Base-by-base conservation (phyloP, 2,888 invertebrate genomes). In the Leucophenga montana region DNA sequence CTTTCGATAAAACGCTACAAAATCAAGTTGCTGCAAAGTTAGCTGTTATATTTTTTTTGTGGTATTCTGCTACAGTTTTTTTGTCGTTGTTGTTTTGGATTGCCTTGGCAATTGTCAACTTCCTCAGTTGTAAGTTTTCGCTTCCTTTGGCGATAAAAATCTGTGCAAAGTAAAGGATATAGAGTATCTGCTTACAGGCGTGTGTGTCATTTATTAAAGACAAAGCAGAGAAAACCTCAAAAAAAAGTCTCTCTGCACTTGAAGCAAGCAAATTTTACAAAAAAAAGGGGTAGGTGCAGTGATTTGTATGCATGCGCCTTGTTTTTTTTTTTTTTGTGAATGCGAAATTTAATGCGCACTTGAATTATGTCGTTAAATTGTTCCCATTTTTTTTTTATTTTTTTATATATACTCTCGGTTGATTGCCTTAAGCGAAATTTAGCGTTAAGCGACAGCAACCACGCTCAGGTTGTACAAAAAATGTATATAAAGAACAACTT, bases 121-220 rank as follows among this genome's bases (percentile, higher is more conserved):
- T 85, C 85, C 85, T 84, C 83, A 85, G 81, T 85, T 85, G 85
- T 85, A 85, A 82, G 85, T 84, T 85, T 85, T 85, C 85, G 82
- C 82, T 83, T 82, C 83, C 82, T 81, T 72, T 69, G 62, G 62
- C 57, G 85, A 82, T 84, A 76, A 71, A 81, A 84, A 85, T 85
- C 85, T 77, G 76, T 72, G 80, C 79, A 72, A 67, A 65, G 70
- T 48, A 82, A 79, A 85, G 85, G 85, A 85, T 85, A 85, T 85
- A 78, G 67, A 78, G 82, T 82, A 82, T 85, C 85, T 80, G 78
- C 83, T 85, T 85, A 77, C 85, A 76, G 66, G 57, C n/a, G 22
- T 57, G 31, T 59, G 62, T 46, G 61, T 61, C 13, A 57, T 14
- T 57, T 22, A 57, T 57, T 57, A 57, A 57, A 57, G 18, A 22